A percentile compares a stretch with the other conserved stretches of the same genome.
These are phyloP conservation scores for Aleiodes leptofemur DNA, from an alignment of 2,888 invertebrate species.

Conservation along the genomic window DNA sequence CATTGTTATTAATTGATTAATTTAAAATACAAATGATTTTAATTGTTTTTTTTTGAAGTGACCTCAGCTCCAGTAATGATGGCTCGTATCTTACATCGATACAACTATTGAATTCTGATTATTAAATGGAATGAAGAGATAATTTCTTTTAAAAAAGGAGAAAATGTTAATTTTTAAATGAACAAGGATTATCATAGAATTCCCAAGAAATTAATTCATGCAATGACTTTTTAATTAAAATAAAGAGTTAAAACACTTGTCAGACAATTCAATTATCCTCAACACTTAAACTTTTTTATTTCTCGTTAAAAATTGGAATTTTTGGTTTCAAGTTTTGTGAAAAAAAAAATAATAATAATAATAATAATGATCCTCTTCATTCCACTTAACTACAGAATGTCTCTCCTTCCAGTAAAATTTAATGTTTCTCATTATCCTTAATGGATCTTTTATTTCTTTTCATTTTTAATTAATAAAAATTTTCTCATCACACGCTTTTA, in stretches of 20 bases:
- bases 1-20: neutral
- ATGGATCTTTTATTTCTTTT: neutral
- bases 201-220: too few species aligned
- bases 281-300: too few species aligned
- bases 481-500: constrained; percentile 5
- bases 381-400: neutral
- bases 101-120: constrained; percentile 55
- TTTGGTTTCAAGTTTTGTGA: too few species aligned
- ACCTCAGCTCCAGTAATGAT: constrained; percentile 61
- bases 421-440: constrained; percentile 13
- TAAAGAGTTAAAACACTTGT: too few species aligned
- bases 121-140: constrained; percentile 16
- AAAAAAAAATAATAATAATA: too few species aligned
- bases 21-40: constrained; percentile 6
- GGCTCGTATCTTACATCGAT: constrained; percentile 62
- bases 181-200: too few species aligned
- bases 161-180: neutral
- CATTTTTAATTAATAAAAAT: constrained; percentile 30
- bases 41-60: constrained; percentile 44
- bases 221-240: too few species aligned
- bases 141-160: neutral
- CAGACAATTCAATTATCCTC: too few species aligned
- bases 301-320: too few species aligned
- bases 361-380: constrained; percentile 22
- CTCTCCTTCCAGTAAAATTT: constrained; percentile 2